Base-by-base conservation (phyloP, 1,140 invertebrate genomes). In the Homalodisca vitripennis region DNA sequence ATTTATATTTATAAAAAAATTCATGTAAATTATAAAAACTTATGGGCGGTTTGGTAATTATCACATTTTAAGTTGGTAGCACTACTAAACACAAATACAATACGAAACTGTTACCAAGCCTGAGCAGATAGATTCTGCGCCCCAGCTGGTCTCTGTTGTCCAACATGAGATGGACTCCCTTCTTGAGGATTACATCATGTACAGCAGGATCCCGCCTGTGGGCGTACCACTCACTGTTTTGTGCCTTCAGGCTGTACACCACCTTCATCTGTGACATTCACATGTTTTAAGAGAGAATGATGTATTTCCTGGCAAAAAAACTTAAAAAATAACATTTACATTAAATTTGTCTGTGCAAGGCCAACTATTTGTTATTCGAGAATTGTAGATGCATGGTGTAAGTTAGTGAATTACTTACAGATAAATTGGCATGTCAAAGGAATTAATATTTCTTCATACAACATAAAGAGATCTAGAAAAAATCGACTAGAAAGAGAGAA, bases 141-240 rank as follows among this genome's bases (percentile, higher is more conserved):
- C 79, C 78, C 66, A 74, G 73, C 20, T 69, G 71, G 66, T 80
- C 79, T 60, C 74, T 73, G 10, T 74, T 72, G 22, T 70, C 64
- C 20, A 79, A 51, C 32, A 77, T 66, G n/a, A 75, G 51, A 29
- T 77, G 71, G 20, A 77, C 70, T 17, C 79, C 72, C 62, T 74
- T 73, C 14, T 74, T 67, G 3, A 80, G 70, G 57, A 77, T 64
- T 2, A 73, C 14, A 34, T 74, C 68, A 55, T 75, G 71, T 2
- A 69, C 65, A 27, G 75, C 64, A 22, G 68, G 66, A 29, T 77
- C 75, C 26, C 72, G 48, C 46, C 73, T 71, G 55, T 55, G 75
- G 1, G 74, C 74, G 71, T 77, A 80, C 78, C 78, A 80, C 31
- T 78, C 74, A 13, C 75, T 71, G 70, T 77, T 71, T 26, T 79